phyloP scores from a whole-genome alignment of 2,888 invertebrate species.

The Galerucella calmariensis region DNA sequence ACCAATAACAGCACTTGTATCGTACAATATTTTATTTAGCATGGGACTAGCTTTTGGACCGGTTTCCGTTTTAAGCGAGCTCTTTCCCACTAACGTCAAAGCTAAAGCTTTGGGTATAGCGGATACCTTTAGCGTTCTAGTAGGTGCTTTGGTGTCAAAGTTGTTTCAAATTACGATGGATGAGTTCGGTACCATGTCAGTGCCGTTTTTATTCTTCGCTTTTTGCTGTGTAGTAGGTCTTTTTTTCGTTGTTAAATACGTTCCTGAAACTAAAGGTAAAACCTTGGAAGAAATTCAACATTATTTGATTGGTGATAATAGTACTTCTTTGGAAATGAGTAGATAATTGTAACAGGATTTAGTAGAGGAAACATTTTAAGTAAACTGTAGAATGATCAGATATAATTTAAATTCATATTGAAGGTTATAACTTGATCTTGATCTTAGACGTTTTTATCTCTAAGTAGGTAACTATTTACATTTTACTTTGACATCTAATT shows the following conservation, averaged over 20 bases:
- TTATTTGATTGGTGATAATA: slow-evolving; percentile 65
- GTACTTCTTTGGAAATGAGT: slow-evolving; percentile 18
- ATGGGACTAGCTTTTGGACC: slow-evolving; percentile 68
- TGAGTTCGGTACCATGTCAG: slow-evolving; percentile 68
- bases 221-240: slow-evolving; percentile 71
- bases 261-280: slow-evolving; percentile 79
- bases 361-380: neutral
- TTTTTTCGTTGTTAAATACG: slow-evolving; percentile 69
- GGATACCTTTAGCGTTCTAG: slow-evolving; percentile 66
- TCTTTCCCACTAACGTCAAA: slow-evolving; percentile 69
- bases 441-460: too few species aligned
- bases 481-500: too few species aligned
- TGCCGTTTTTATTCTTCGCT: slow-evolving; percentile 75
- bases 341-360: neutral
- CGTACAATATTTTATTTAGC: slow-evolving; percentile 67
- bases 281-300: slow-evolving; percentile 76
- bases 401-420: neutral
- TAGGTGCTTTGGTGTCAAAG: slow-evolving; percentile 66
- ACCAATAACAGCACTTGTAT: slow-evolving; percentile 66
- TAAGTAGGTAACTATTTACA: too few species aligned
- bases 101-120: slow-evolving; percentile 70
- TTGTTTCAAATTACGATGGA: slow-evolving; percentile 68
- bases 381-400: neutral
- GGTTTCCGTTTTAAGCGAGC: slow-evolving; percentile 67
- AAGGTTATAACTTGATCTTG: too few species aligned